A percentile compares a stretch with the other conserved stretches of the same genome.
These are phyloP conservation scores for Parazoanthus swiftii DNA, from an alignment of 92 coral and sea anemone genomes.

Conservation along the genomic window DNA sequence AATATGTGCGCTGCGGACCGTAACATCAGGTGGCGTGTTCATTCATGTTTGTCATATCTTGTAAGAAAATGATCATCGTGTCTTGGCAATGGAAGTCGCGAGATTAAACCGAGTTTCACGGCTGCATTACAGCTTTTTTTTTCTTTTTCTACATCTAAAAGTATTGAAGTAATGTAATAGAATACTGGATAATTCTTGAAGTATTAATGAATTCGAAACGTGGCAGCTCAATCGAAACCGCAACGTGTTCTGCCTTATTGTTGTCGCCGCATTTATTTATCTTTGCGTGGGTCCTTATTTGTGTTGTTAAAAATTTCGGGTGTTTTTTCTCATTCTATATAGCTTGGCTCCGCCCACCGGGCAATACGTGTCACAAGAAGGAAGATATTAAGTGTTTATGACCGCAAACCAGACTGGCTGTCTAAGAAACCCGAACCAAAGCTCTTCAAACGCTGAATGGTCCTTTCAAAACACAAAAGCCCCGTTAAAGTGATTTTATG, in stretches of 20 bases:
- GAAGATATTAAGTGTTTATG: background rate
- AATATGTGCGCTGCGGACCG: background rate
- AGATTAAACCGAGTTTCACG: background rate
- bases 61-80: too few relatives aligned
- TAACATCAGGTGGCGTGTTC: background rate
- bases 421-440: background rate
- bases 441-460: background rate
- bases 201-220: background rate
- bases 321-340: background rate
- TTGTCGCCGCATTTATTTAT: too few relatives aligned
- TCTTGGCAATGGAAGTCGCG: background rate
- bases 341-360: conserved; percentile 1
- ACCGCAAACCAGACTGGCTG: background rate
- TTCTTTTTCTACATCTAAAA: too few relatives aligned
- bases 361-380: background rate
- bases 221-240: background rate
- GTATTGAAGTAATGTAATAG: background rate
- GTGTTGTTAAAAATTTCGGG: background rate
- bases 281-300: background rate
- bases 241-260: too few relatives aligned
- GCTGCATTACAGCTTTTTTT: background rate
- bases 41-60: background rate
- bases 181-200: background rate
- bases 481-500: too few relatives aligned
- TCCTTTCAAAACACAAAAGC: background rate